These are phyloP conservation scores for Apis dorsata DNA, from an alignment of 1,140 invertebrate species.

Conservation along the genomic window DNA sequence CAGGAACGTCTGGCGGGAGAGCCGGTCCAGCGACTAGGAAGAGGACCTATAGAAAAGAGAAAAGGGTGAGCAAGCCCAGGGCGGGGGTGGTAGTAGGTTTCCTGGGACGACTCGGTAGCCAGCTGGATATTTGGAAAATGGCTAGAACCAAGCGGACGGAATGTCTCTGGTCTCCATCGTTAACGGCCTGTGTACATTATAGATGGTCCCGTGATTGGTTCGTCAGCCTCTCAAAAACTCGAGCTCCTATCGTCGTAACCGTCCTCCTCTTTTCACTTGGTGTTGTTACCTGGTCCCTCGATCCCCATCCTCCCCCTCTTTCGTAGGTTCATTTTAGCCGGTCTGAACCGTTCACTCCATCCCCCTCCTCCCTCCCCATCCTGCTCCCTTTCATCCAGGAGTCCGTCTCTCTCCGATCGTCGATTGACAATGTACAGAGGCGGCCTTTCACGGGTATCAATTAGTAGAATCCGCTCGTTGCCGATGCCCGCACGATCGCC, in stretches of 20 bases:
- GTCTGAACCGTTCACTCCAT: slow-evolving; percentile 26
- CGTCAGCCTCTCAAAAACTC: slow-evolving; percentile 75
- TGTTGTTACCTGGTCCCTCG: slow-evolving; percentile 39
- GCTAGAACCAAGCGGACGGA: slow-evolving; percentile 62
- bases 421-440: slow-evolving; percentile 64
- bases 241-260: slow-evolving; percentile 39
- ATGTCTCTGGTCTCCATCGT: slow-evolving; percentile 68
- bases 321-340: slow-evolving; percentile 62
- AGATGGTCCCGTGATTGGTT: slow-evolving; percentile 76
- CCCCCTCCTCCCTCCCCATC: background rate
- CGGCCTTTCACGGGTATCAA: slow-evolving; percentile 66
- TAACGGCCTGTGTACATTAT: slow-evolving; percentile 78
- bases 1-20: slow-evolving; percentile 55
- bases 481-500: slow-evolving; percentile 39
- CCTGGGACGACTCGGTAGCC: slow-evolving; percentile 60
- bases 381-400: slow-evolving; percentile 15
- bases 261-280: slow-evolving; percentile 36
- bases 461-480: slow-evolving; percentile 52
- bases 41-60: slow-evolving; percentile 58
- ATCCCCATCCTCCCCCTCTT: slow-evolving; percentile 48
- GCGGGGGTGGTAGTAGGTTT: slow-evolving; percentile 43
- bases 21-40: slow-evolving; percentile 47
- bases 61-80: slow-evolving; percentile 36
- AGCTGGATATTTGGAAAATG: slow-evolving; percentile 67
- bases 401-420: slow-evolving; percentile 21